phyloP scores from a whole-genome alignment of 2,797 vertebrate genomes.

The Odontamblyopus lacepedii region DNA sequence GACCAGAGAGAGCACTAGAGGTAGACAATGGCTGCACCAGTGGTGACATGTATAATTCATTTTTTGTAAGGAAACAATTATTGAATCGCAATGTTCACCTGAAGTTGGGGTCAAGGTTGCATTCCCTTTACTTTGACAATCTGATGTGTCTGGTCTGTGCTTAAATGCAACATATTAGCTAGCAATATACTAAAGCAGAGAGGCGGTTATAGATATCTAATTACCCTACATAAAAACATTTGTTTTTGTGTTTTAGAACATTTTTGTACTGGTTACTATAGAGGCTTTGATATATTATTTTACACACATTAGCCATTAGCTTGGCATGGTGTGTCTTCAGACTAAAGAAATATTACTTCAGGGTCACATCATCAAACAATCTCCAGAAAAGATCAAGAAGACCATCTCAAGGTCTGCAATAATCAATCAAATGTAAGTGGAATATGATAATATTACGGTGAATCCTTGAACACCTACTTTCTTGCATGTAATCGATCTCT shows the following conservation, averaged over 20 bases:
- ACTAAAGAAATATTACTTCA: slow-evolving; percentile 5
- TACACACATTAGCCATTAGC: background rate
- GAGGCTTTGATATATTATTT: background rate
- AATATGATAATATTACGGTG: background rate
- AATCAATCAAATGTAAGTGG: slow-evolving; percentile 6
- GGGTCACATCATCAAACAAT: background rate
- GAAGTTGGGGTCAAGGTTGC: background rate
- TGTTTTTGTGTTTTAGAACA: background rate
- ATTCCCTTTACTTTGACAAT: background rate
- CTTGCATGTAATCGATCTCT: background rate
- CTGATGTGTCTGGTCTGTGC: background rate
- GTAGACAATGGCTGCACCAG: background rate
- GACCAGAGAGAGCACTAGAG: background rate
- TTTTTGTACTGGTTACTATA: background rate
- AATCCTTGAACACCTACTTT: slow-evolving; percentile 2
- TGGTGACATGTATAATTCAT: slow-evolving; percentile 2
- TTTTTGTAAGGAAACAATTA: background rate
- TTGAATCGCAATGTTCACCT: background rate
- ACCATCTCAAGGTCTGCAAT: background rate
- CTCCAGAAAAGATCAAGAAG: background rate
- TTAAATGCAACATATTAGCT: too few relatives aligned
- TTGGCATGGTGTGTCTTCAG: background rate
- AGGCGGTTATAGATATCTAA: background rate
- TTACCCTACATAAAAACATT: background rate
- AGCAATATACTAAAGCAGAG: too few relatives aligned